A percentile compares a stretch with the other conserved stretches of the same genome.
These are phyloP conservation scores for Phylloscopus collybita DNA, from an alignment of 2,797 vertebrate genomes.

Conservation along the genomic window DNA sequence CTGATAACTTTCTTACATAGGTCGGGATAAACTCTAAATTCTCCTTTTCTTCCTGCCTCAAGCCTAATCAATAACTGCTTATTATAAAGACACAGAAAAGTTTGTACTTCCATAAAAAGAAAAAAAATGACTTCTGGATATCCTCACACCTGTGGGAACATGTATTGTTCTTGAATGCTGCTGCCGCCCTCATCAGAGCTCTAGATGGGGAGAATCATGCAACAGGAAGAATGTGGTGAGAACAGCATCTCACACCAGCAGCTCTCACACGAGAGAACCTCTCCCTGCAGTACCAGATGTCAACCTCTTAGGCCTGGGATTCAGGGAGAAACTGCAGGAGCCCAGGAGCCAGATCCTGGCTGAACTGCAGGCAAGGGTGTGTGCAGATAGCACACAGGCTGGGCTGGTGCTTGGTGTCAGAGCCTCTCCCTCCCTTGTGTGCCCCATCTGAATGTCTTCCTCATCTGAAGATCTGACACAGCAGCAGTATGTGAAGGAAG, in stretches of 20 bases:
- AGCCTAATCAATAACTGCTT: neutral
- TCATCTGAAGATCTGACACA: neutral
- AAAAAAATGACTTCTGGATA: neutral
- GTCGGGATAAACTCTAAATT: neutral
- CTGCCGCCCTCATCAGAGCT: neutral
- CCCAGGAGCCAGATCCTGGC: neutral
- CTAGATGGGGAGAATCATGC: accelerated
- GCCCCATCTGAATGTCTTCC: neutral
- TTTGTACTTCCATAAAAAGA: neutral
- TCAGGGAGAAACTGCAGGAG: neutral
- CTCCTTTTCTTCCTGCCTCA: accelerated
- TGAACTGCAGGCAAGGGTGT: neutral
- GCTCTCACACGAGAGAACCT: neutral
- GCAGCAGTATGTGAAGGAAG: neutral
- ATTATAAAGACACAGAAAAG: neutral
- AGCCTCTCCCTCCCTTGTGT: neutral
- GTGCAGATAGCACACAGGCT: neutral
- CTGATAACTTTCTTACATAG: neutral
- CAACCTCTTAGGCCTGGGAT: neutral
- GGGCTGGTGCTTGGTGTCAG: neutral
- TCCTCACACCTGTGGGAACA: neutral
- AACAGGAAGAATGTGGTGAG: accelerated
- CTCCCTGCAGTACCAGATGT: neutral
- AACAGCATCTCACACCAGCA: neutral
- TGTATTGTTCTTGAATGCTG: neutral